These are phyloP conservation scores for Parthenolecanium corni DNA, from an alignment of 2,888 invertebrate species.

Conservation along the genomic window DNA sequence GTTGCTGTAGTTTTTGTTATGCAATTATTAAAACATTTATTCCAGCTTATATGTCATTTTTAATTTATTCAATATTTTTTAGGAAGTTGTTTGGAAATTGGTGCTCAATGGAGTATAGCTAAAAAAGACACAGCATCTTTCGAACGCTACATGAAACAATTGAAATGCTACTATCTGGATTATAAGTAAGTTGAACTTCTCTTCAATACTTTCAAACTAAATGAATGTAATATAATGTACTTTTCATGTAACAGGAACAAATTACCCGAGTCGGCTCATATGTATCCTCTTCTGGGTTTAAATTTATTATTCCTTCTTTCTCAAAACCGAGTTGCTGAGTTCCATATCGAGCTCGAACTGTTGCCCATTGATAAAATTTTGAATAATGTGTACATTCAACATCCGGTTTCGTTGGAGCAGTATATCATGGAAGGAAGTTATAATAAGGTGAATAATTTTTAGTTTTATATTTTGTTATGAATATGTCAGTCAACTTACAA, in stretches of 20 bases:
- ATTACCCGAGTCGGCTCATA: conserved; percentile 81
- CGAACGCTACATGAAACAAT: conserved; percentile 92
- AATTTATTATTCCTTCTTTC: conserved; percentile 87
- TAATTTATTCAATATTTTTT: conserved; percentile 31
- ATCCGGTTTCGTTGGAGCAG: conserved; percentile 91
- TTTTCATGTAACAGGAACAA: conserved; percentile 48
- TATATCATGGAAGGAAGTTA: conserved; percentile 99
- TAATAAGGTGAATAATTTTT: conserved; percentile 58
- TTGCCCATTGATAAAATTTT: conserved; percentile 83
- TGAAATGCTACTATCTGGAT: conserved; percentile 96
- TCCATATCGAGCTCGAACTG: conserved; percentile 93
- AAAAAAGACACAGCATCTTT: conserved; percentile 87
- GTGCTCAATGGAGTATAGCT: conserved; percentile 90
- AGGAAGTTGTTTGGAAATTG: conserved; percentile 86
- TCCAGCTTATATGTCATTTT: too few relatives aligned
- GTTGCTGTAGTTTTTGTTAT: background rate
- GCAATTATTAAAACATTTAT: background rate
- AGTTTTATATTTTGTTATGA: background rate
- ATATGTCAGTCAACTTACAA: too few relatives aligned
- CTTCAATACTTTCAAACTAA: background rate
- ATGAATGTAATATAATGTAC: background rate
- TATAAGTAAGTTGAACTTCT: conserved; percentile 48
- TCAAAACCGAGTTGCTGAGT: conserved; percentile 94
- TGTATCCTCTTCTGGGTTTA: conserved; percentile 86
- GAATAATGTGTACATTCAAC: conserved; percentile 83